Evolutionary conservation across 2,888 invertebrate genomes (phyloP).

Genomic region (Horisme vitalbata): DNA sequence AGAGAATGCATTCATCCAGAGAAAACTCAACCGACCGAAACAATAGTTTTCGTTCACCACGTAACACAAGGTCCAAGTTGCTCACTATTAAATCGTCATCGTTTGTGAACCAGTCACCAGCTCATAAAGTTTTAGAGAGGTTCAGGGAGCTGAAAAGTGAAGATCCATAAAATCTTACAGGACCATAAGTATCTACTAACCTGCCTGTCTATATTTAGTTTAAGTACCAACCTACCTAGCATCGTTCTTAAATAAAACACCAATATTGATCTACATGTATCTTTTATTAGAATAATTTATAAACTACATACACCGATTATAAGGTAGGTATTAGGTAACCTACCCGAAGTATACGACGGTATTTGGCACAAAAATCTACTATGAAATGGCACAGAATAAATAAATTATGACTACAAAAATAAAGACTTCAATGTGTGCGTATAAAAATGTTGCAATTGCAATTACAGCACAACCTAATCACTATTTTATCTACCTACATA

Average conservation of each 20-base stretch:
- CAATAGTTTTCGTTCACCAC: slow-evolving; percentile 14
- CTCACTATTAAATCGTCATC: slow-evolving; percentile 52
- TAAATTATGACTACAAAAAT: not conserved
- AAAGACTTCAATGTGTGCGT: too few species aligned
- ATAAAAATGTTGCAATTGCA: too few species aligned
- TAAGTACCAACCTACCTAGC: not conserved
- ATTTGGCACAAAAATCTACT: slow-evolving; percentile 20
- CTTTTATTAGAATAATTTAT: slow-evolving; percentile 12
- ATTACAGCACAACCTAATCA: too few species aligned
- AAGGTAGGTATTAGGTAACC: too few species aligned
- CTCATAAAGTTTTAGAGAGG: slow-evolving; percentile 59
- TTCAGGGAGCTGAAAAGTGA: slow-evolving; percentile 55
- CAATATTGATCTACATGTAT: slow-evolving; percentile 3
- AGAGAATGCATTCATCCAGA: slow-evolving; percentile 40
- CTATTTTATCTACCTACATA: too few species aligned
- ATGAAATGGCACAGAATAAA: slow-evolving; percentile 4
- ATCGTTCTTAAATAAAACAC: slow-evolving; percentile 5
- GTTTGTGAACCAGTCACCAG: slow-evolving; percentile 48
- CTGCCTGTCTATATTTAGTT: too few species aligned
- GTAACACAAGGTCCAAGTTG: slow-evolving; percentile 37
- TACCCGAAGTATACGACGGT: too few species aligned
- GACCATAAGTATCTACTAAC: too few species aligned
- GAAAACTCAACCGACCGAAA: slow-evolving; percentile 39
- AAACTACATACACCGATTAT: slow-evolving; percentile 8
- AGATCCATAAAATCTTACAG: slow-evolving; percentile 33